phyloP scores from a whole-genome alignment of 2,113 vertebrate genomes.

The Lota lota region DNA sequence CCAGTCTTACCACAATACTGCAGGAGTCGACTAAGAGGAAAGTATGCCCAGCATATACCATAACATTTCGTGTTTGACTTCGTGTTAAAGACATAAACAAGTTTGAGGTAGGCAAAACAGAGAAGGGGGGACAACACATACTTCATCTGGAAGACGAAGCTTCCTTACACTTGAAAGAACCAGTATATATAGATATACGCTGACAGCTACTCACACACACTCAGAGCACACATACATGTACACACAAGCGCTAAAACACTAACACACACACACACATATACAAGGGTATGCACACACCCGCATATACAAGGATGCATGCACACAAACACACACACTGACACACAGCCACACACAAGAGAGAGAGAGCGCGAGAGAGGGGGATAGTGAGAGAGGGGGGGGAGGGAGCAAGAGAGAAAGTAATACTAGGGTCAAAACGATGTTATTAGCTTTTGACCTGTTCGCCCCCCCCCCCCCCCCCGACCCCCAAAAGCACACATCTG shows the following conservation, averaged over 20 bases:
- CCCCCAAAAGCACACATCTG: too few relatives aligned
- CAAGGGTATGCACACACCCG: too few relatives aligned
- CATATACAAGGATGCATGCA: too few relatives aligned
- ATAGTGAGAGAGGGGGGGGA: slow-evolving; percentile 14
- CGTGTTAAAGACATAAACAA: slow-evolving; percentile 44
- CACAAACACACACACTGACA: neutral
- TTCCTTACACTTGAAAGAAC: too few relatives aligned
- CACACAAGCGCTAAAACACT: too few relatives aligned
- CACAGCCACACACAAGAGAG: neutral
- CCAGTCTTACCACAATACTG: slow-evolving; percentile 11
- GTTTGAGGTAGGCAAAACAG: slow-evolving; percentile 20
- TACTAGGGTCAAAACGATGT: too few relatives aligned
- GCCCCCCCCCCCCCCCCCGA: too few relatives aligned
- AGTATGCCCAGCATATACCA: slow-evolving; percentile 33
- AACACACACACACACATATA: too few relatives aligned
- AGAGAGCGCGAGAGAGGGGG: slow-evolving; percentile 10
- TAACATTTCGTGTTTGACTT: slow-evolving; percentile 38
- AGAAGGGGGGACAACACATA: slow-evolving; percentile 8
- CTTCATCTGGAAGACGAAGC: too few relatives aligned
- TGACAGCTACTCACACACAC: neutral
- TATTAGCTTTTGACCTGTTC: too few relatives aligned
- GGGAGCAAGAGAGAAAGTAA: too few relatives aligned
- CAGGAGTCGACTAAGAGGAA: slow-evolving; percentile 33
- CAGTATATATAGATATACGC: too few relatives aligned
- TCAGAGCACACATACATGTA: neutral